Evolutionary conservation across 2,888 invertebrate genomes (phyloP).

Genomic region (Andricus quercusramuli): DNA sequence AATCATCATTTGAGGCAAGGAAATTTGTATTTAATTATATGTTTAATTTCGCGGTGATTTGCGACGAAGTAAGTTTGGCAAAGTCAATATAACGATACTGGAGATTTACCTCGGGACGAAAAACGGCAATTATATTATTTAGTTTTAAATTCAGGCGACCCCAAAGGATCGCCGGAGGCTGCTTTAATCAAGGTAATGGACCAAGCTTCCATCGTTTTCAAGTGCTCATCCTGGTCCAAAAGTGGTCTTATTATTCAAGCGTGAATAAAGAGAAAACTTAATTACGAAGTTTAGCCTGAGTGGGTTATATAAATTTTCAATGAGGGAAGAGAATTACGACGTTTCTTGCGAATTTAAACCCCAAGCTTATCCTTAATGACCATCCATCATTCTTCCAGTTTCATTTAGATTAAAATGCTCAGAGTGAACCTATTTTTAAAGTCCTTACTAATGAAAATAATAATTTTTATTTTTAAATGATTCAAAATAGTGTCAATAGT

Average conservation of each 20-base stretch:
- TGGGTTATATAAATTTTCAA: conserved; percentile 21
- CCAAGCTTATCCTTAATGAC: neutral
- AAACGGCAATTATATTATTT: conserved; percentile 3
- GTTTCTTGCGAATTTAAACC: neutral
- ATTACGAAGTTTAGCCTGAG: conserved; percentile 17
- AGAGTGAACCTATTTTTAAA: too few relatives aligned
- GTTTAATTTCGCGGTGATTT: neutral
- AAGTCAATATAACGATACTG: neutral
- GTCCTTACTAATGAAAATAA: too few relatives aligned
- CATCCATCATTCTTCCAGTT: neutral
- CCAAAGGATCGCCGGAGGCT: neutral
- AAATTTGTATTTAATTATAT: neutral
- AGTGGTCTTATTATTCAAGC: conserved; percentile 2
- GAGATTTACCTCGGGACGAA: neutral
- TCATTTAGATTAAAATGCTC: too few relatives aligned
- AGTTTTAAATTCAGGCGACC: neutral
- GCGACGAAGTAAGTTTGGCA: neutral
- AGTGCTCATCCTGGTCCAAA: conserved; percentile 1
- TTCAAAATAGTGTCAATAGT: too few relatives aligned
- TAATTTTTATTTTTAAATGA: too few relatives aligned
- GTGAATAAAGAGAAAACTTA: conserved; percentile 33
- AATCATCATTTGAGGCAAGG: too few relatives aligned
- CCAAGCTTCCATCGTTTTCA: conserved; percentile 21
- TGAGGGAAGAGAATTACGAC: conserved; percentile 12
- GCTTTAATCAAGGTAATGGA: conserved; percentile 35